Conservation (phyloP, 2,797 vertebrate genomes). For the Silurus aristotelis region DNA sequence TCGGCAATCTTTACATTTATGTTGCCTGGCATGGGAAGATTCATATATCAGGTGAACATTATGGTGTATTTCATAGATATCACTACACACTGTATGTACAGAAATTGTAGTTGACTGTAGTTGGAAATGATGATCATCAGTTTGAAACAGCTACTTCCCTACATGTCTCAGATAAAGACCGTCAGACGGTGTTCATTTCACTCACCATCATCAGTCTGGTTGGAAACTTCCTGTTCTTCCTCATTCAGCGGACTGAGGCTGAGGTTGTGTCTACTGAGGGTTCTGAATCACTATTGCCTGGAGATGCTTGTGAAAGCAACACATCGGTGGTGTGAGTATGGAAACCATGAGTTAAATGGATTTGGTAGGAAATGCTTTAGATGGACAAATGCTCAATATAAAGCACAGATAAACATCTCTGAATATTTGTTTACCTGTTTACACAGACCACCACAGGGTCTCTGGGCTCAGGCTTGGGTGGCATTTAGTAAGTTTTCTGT, state of each 20-base stretch:
- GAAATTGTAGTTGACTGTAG: neutral
- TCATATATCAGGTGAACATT: constrained; percentile 84
- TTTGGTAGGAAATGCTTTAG: neutral
- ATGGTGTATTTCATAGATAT: neutral
- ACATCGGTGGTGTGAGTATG: constrained; percentile 40
- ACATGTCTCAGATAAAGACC: constrained; percentile 82
- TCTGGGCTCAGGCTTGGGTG: constrained; percentile 79
- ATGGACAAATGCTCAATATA: neutral
- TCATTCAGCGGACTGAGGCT: constrained; percentile 83
- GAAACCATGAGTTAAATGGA: constrained; percentile 11
- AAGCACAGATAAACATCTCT: neutral
- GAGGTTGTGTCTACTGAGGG: constrained; percentile 58
- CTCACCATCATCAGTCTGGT: constrained; percentile 95
- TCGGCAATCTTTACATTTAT: constrained; percentile 96
- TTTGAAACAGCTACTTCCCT: neutral
- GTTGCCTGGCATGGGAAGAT: constrained; percentile 90
- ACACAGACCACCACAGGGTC: constrained; percentile 72
- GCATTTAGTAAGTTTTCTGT: constrained; percentile 85
- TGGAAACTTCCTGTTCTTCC: constrained; percentile 94
- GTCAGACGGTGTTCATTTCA: constrained; percentile 92
- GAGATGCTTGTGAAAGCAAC: constrained; percentile 59
- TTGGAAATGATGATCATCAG: neutral
- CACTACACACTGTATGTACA: neutral
- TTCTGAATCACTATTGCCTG: constrained; percentile 62
- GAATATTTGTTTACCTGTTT: constrained; percentile 25